phyloP scores from a whole-genome alignment of 30 jellyfish, hydroid and myxozoan species.

The Turritopsis dohrnii region DNA sequence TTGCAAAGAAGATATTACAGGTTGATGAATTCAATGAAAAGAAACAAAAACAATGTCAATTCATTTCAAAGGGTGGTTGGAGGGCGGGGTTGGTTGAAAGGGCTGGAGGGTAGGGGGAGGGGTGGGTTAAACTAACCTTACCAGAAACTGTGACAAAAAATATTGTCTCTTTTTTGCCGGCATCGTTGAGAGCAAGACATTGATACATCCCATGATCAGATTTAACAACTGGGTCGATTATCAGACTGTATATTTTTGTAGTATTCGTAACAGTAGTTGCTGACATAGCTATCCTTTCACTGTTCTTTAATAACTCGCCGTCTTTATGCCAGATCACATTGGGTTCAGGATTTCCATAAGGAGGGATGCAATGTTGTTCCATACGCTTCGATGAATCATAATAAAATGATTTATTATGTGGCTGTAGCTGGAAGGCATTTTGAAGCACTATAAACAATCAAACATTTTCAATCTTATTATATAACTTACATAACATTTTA shows the following conservation, averaged over 20 bases:
- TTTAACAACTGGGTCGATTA: not conserved
- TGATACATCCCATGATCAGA: conserved; percentile 10
- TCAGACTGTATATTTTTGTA: not conserved
- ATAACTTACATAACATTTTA: too few species aligned
- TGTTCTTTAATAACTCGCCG: not conserved
- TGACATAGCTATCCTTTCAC: not conserved
- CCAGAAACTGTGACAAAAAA: conserved; percentile 13
- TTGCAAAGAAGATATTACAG: too few species aligned
- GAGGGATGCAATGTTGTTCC: conserved; percentile 10
- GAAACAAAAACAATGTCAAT: too few species aligned
- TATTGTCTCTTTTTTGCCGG: not conserved
- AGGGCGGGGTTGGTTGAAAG: too few species aligned
- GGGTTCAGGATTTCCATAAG: not conserved
- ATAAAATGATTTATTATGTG: not conserved
- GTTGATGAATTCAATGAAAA: too few species aligned
- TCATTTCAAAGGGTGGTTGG: too few species aligned
- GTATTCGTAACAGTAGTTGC: not conserved
- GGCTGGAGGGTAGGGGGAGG: not conserved
- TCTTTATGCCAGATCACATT: not conserved
- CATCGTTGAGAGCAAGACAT: not conserved
- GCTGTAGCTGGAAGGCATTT: not conserved
- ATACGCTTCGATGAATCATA: not conserved
- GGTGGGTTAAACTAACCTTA: not conserved
- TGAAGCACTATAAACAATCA: not conserved
- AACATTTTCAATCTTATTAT: too few species aligned